Evolutionary conservation across 2,888 invertebrate species (phyloP).

Genomic region (Brenthis daphne): DNA sequence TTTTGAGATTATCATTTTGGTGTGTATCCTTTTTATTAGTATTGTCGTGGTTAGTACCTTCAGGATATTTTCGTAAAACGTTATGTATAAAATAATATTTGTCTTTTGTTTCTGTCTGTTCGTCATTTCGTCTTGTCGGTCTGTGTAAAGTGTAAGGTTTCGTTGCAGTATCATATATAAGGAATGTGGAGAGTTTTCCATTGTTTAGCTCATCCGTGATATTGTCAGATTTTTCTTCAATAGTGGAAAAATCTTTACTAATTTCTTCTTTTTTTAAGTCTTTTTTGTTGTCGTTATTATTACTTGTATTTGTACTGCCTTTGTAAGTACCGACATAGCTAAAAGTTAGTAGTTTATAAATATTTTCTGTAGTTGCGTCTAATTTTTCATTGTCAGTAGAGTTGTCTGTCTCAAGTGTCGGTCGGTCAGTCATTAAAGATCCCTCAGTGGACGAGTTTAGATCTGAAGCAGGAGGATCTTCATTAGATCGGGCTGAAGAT

Average conservation of each 20-base stretch:
- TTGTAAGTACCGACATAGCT: constrained; percentile 76
- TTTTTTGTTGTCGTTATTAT: constrained; percentile 38
- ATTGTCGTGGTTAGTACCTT: constrained; percentile 30
- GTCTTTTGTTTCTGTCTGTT: constrained; percentile 52
- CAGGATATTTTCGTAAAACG: constrained; percentile 68
- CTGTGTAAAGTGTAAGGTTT: constrained; percentile 66
- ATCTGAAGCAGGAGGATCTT: constrained; percentile 45
- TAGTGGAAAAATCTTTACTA: constrained; percentile 68
- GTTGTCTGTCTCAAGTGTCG: constrained; percentile 42
- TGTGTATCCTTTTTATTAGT: constrained; percentile 42
- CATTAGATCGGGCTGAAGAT: constrained; percentile 72
- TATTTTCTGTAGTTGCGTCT: constrained; percentile 62
- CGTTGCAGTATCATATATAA: constrained; percentile 68
- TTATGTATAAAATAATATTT: constrained; percentile 76
- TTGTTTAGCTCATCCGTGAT: constrained; percentile 45
- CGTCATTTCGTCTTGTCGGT: constrained; percentile 71
- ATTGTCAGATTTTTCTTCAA: constrained; percentile 48
- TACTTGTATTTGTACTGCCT: constrained; percentile 47
- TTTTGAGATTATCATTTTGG: not conserved
- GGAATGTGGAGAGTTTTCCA: constrained; percentile 70
- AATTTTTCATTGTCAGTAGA: constrained; percentile 42
- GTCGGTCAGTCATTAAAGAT: constrained; percentile 38
- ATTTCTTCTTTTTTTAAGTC: constrained; percentile 49
- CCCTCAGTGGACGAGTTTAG: constrained; percentile 45
- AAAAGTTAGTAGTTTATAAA: constrained; percentile 75